These are phyloP conservation scores for Lymantria monacha DNA, from an alignment of 2,888 invertebrate species.

Conservation along the genomic window DNA sequence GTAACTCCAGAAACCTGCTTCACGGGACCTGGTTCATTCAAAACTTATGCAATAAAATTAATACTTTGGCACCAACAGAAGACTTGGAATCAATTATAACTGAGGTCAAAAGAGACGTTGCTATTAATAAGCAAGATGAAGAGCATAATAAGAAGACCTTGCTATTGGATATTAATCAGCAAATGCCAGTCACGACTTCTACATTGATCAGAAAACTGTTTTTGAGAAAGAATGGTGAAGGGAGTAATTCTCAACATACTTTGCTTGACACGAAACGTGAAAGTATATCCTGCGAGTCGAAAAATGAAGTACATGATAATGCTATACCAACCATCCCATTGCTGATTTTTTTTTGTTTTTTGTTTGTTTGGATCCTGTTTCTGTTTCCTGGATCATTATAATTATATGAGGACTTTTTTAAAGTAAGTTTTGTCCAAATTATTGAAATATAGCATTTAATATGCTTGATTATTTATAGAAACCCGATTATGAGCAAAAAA, in stretches of 20 bases:
- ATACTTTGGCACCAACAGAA: constrained; percentile 36
- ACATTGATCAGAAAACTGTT: constrained; percentile 59
- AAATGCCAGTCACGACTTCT: constrained; percentile 51
- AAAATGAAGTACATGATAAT: constrained; percentile 35
- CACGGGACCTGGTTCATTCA: constrained; percentile 71
- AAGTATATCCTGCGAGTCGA: constrained; percentile 7
- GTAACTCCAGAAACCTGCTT: constrained; percentile 43
- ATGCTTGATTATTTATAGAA: too few relatives aligned
- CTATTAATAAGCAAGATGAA: constrained; percentile 48
- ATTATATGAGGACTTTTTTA: constrained; percentile 52
- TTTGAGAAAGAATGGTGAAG: constrained; percentile 42
- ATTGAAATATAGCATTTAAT: too few relatives aligned
- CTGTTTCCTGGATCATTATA: constrained; percentile 49
- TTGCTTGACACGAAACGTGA: constrained; percentile 6
- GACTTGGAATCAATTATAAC: constrained; percentile 63
- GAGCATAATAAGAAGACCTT: constrained; percentile 42
- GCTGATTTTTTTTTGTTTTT: too few relatives aligned
- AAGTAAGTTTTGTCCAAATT: constrained; percentile 40
- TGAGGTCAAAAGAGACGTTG: constrained; percentile 59
- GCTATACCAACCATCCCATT: constrained; percentile 32
- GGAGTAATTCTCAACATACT: not conserved
- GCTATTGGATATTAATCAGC: constrained; percentile 50
- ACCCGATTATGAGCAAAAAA: too few relatives aligned
- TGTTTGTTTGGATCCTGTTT: constrained; percentile 42
- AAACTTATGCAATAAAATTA: constrained; percentile 57